Conservation (phyloP, 2,113 vertebrate species). For the Brienomyrus brachyistius region DNA sequence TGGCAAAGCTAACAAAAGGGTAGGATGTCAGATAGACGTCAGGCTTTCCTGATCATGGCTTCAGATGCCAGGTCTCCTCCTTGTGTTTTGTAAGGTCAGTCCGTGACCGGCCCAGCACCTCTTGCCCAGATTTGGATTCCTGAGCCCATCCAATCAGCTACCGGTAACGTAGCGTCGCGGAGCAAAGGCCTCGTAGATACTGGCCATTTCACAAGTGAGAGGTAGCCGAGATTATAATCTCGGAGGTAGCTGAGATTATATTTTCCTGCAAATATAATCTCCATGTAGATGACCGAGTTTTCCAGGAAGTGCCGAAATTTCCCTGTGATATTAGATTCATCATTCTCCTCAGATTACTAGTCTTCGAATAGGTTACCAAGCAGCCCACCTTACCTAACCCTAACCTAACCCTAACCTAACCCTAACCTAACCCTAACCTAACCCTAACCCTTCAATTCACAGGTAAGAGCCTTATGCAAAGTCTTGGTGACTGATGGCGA, state of each 20-base stretch:
- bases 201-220: not conserved
- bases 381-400: not conserved
- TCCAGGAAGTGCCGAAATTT: not conserved
- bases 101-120: not conserved
- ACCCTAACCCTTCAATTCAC: not conserved
- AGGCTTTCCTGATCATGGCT: not conserved
- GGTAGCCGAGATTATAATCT: too few relatives aligned
- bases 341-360: not conserved
- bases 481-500: not conserved
- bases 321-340: not conserved
- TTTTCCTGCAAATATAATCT: not conserved
- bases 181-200: not conserved
- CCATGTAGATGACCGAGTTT: not conserved
- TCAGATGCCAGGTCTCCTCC: not conserved
- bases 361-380: not conserved
- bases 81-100: not conserved
- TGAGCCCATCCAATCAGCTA: not conserved
- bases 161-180: not conserved
- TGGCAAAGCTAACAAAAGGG: not conserved
- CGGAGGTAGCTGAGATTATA: too few relatives aligned
- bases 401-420: not conserved
- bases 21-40: not conserved
- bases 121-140: not conserved
- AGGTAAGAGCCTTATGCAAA: not conserved
- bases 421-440: not conserved